A percentile compares a stretch with the other conserved stretches of the same genome.
These are phyloP conservation scores for Dryobota labecula DNA, from an alignment of 2,888 invertebrate species.

Conservation along the genomic window DNA sequence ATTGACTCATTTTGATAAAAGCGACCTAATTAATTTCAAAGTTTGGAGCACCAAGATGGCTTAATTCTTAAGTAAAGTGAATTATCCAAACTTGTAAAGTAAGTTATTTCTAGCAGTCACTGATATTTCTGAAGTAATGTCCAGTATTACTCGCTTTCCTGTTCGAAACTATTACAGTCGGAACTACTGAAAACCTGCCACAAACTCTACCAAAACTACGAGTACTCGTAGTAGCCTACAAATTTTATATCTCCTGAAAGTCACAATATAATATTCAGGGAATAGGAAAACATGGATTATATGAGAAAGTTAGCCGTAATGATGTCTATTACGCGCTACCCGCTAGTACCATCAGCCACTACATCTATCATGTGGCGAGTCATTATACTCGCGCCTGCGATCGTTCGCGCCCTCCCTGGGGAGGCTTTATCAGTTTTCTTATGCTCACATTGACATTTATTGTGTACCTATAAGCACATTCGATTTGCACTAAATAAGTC, in stretches of 20 bases:
- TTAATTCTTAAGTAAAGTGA: slow-evolving; percentile 23
- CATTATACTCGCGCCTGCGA: slow-evolving; percentile 49
- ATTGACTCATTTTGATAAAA: slow-evolving; percentile 13
- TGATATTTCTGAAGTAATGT: neutral
- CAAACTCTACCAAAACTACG: slow-evolving; percentile 2
- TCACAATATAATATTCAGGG: slow-evolving; percentile 50
- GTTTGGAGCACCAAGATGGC: slow-evolving; percentile 1
- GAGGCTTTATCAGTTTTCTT: slow-evolving; percentile 48
- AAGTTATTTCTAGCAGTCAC: slow-evolving; percentile 18
- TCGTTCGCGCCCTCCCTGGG: slow-evolving; percentile 36
- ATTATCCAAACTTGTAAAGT: slow-evolving; percentile 24
- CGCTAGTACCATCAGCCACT: slow-evolving; percentile 54
- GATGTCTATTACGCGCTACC: slow-evolving; percentile 53
- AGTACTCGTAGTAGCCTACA: neutral
- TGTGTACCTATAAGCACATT: slow-evolving; percentile 43
- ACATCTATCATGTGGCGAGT: slow-evolving; percentile 57
- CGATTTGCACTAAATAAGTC: slow-evolving; percentile 52
- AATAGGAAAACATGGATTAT: slow-evolving; percentile 44
- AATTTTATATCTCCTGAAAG: neutral
- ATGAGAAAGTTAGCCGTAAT: slow-evolving; percentile 52
- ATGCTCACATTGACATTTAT: slow-evolving; percentile 47
- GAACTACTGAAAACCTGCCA: neutral
- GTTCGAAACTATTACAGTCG: neutral
- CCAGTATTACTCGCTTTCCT: neutral
- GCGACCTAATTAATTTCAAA: slow-evolving; percentile 19